phyloP scores from a whole-genome alignment of 2,888 invertebrate genomes.

The Macrosiphum euphorbiae region DNA sequence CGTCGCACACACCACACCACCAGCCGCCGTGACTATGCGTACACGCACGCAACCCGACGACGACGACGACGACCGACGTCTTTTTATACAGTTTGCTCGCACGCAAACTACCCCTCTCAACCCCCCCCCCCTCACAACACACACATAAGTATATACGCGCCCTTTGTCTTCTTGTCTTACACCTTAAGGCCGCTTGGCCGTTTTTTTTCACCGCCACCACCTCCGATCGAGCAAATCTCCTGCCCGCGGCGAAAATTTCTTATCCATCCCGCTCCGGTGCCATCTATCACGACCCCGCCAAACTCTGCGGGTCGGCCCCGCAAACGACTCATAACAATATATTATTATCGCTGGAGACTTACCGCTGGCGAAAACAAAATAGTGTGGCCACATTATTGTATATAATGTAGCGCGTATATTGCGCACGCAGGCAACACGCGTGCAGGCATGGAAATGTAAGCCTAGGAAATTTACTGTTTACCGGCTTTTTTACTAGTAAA shows the following conservation, averaged over 20 bases:
- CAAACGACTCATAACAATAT: not conserved
- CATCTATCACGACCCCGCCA: conserved; percentile 43
- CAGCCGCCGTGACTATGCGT: not conserved
- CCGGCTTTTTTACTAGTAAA: too few species aligned
- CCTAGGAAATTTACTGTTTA: too few species aligned
- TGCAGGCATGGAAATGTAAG: too few species aligned
- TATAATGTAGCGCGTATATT: not conserved
- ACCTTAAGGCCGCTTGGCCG: not conserved
- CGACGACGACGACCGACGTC: not conserved
- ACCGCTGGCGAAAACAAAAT: conserved; percentile 15
- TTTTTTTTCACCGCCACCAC: not conserved
- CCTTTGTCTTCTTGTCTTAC: conserved; percentile 48
- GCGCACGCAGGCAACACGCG: not conserved
- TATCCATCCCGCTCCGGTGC: not conserved
- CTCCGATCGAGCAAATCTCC: not conserved
- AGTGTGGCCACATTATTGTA: not conserved
- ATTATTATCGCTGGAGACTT: not conserved
- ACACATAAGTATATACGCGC: not conserved
- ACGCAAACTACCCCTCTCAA: too few species aligned
- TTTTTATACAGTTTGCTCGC: conserved; percentile 16
- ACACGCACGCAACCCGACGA: not conserved
- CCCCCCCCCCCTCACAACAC: not conserved
- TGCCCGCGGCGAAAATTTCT: not conserved
- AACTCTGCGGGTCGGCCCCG: not conserved
- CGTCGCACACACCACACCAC: not conserved